Evolutionary conservation across 2,113 vertebrate genomes (phyloP).

Genomic region (Phylloscopus trochiloides): DNA sequence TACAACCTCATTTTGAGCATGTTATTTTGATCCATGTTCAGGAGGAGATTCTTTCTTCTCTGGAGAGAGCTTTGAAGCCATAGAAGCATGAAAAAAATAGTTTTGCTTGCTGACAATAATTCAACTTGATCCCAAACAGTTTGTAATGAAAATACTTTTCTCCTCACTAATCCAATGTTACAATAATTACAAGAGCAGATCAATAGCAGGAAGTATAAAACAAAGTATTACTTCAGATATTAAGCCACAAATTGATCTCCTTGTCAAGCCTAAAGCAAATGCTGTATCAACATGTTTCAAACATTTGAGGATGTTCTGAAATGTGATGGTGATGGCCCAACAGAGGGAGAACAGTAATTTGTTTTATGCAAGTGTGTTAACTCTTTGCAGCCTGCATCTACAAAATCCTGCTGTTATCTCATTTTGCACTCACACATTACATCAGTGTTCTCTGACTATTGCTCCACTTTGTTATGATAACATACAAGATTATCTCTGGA

Average conservation of each 20-base stretch:
- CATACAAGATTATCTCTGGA: background rate
- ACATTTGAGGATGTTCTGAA: background rate
- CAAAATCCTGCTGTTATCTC: background rate
- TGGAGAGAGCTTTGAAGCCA: background rate
- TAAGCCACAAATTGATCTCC: constrained; percentile 49
- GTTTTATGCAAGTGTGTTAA: background rate
- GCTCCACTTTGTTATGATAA: background rate
- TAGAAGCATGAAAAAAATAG: background rate
- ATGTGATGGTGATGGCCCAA: background rate
- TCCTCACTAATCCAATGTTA: background rate
- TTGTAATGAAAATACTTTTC: constrained; percentile 10
- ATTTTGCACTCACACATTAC: background rate
- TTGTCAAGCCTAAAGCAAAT: constrained; percentile 18
- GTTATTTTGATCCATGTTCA: background rate
- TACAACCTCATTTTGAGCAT: background rate
- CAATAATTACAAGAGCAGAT: constrained; percentile 19
- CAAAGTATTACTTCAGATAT: constrained; percentile 10
- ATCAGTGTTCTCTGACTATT: background rate
- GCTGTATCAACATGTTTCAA: constrained; percentile 1
- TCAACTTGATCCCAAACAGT: background rate
- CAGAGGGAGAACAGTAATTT: background rate
- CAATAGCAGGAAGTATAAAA: constrained; percentile 1
- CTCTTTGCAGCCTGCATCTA: background rate
- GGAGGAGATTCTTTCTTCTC: background rate
- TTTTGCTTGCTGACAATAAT: background rate